Evolutionary conservation across 2,113 vertebrate species (phyloP).

Genomic region (Centropus bengalensis): DNA sequence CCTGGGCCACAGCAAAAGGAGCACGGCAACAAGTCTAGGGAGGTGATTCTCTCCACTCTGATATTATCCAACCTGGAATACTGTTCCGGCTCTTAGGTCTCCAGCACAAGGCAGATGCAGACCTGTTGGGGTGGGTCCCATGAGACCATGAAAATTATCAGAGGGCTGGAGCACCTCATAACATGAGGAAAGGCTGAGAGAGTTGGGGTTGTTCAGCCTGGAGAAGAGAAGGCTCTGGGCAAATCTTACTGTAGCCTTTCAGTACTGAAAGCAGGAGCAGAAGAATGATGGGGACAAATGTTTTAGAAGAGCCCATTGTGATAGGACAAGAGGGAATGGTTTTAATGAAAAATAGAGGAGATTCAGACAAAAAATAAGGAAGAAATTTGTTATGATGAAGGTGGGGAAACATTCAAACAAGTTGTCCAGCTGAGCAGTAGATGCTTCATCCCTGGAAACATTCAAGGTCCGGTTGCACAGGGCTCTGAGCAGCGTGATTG

Average conservation of each 20-base stretch:
- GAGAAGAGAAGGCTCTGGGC: background rate
- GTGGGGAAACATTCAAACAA: background rate
- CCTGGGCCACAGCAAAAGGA: background rate
- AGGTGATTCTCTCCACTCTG: fast-evolving
- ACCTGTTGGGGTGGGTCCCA: background rate
- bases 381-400: fast-evolving
- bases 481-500: no score
- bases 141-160: background rate
- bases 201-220: background rate
- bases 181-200: background rate
- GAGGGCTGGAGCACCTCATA: background rate
- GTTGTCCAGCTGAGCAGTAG: background rate
- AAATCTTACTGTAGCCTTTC: background rate
- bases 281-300: background rate
- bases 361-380: background rate
- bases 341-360: background rate
- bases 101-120: background rate
- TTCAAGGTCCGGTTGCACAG: no score
- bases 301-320: background rate
- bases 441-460: background rate
- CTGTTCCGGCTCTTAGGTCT: background rate
- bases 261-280: background rate
- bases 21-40: fast-evolving
- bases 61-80: background rate
- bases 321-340: background rate